phyloP scores from a whole-genome alignment of 2,888 invertebrate species.

The Melanotus villosus region DNA sequence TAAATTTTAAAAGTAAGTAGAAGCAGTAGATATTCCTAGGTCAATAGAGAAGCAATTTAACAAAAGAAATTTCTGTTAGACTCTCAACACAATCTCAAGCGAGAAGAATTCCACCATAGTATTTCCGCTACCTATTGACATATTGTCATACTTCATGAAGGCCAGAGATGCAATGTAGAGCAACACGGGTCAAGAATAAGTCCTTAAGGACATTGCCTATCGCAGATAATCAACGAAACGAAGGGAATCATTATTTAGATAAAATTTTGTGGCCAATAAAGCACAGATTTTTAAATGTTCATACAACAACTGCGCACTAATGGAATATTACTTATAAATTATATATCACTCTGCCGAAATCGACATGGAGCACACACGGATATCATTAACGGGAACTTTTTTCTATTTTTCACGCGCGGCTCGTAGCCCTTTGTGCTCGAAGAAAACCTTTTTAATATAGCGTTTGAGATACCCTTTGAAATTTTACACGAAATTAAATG shows the following conservation, averaged over 20 bases:
- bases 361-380: slow-evolving; percentile 11
- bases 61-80: slow-evolving; percentile 72
- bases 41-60: not conserved
- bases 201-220: slow-evolving; percentile 37
- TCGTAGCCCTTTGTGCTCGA: too few relatives aligned
- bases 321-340: slow-evolving; percentile 42
- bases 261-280: slow-evolving; percentile 38
- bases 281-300: slow-evolving; percentile 37
- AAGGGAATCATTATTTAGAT: slow-evolving; percentile 42
- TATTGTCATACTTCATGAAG: slow-evolving; percentile 77
- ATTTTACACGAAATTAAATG: slow-evolving; percentile 10
- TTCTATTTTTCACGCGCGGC: too few relatives aligned
- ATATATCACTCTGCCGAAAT: slow-evolving; percentile 19
- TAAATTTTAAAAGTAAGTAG: not conserved
- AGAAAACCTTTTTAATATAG: not conserved
- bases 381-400: not conserved
- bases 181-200: slow-evolving; percentile 14
- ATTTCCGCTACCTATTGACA: slow-evolving; percentile 86
- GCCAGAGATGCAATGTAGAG: slow-evolving; percentile 51
- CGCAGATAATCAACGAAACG: slow-evolving; percentile 45
- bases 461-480: not conserved
- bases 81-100: slow-evolving; percentile 95
- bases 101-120: slow-evolving; percentile 99
- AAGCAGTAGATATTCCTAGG: not conserved
- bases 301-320: slow-evolving; percentile 45